phyloP scores from a whole-genome alignment of 2,888 invertebrate species.

The Caenorhabditis zanzibari region DNA sequence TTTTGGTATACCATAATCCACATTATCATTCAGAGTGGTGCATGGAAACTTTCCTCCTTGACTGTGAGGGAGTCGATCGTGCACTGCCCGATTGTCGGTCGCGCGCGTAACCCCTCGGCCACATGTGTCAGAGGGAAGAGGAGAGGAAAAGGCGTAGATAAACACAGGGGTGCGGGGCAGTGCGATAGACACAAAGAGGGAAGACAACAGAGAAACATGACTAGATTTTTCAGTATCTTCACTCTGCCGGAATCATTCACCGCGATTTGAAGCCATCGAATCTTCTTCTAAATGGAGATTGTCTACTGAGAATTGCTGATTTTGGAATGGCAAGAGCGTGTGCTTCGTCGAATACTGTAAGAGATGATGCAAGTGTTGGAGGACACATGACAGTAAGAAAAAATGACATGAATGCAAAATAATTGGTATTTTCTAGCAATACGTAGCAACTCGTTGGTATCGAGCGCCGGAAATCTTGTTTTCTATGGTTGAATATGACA shows the following conservation, averaged over 20 bases:
- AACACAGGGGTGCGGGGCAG: neutral
- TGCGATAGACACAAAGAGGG: neutral
- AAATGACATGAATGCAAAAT: neutral
- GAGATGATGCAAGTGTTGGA: conserved; percentile 65
- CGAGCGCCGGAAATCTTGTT: conserved; percentile 85
- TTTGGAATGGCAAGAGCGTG: conserved; percentile 84
- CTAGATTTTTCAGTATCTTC: conserved; percentile 84
- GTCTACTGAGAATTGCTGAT: conserved; percentile 85
- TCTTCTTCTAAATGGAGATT: conserved; percentile 85
- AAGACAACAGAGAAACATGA: neutral
- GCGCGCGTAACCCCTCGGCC: conserved; percentile 55
- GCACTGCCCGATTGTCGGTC: neutral
- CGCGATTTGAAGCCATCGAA: conserved; percentile 85
- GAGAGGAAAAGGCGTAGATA: neutral
- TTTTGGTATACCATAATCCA: conserved; percentile 63
- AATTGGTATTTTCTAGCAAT: conserved; percentile 81
- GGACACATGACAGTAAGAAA: conserved; percentile 74
- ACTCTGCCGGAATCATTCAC: conserved; percentile 85
- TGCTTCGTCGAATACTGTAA: conserved; percentile 65
- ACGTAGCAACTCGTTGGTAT: conserved; percentile 84
- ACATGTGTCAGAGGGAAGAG: conserved; percentile 37
- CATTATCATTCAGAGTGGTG: conserved; percentile 69
- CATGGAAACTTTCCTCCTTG: conserved; percentile 68
- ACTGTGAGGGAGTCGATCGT: conserved; percentile 41
- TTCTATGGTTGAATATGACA: conserved; percentile 84